Percentiles rank a stretch among this genome's conserved stretches.
These are phyloP conservation scores for Progne subis DNA, from an alignment of 2,113 vertebrate genomes.

Conservation along the genomic window DNA sequence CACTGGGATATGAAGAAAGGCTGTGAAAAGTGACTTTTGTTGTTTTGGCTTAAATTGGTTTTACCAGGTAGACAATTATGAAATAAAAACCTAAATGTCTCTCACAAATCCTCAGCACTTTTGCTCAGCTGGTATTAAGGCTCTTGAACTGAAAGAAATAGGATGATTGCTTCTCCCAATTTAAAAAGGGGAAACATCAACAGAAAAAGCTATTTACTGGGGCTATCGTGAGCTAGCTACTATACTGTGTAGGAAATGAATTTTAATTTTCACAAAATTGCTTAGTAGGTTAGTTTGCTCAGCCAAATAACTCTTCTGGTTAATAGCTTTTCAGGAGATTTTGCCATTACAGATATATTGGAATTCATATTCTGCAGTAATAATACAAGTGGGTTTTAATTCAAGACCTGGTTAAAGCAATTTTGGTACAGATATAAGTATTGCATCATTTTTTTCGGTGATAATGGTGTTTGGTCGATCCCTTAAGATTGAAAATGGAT, in stretches of 20 bases:
- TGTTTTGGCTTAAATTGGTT: background rate
- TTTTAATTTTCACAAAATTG: conserved; percentile 39
- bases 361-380: conserved; percentile 20
- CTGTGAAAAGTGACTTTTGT: background rate
- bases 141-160: background rate
- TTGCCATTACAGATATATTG: background rate
- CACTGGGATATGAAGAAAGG: background rate
- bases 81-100: background rate
- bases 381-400: background rate
- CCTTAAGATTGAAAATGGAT: conserved; percentile 6
- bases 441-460: background rate
- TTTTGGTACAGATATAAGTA: background rate
- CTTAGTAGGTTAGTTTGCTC: background rate
- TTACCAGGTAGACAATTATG: background rate
- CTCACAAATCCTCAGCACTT: background rate
- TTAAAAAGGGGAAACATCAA: background rate
- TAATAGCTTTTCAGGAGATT: conserved; percentile 24
- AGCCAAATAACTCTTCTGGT: background rate
- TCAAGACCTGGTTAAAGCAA: background rate
- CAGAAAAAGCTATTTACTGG: conserved; percentile 24
- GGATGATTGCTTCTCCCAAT: background rate
- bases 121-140: background rate
- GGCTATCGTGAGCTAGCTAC: background rate
- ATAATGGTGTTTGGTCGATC: background rate
- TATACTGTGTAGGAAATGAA: background rate